These are phyloP conservation scores for Hypothenemus hampei DNA, from an alignment of 1,140 invertebrate species.

Conservation along the genomic window DNA sequence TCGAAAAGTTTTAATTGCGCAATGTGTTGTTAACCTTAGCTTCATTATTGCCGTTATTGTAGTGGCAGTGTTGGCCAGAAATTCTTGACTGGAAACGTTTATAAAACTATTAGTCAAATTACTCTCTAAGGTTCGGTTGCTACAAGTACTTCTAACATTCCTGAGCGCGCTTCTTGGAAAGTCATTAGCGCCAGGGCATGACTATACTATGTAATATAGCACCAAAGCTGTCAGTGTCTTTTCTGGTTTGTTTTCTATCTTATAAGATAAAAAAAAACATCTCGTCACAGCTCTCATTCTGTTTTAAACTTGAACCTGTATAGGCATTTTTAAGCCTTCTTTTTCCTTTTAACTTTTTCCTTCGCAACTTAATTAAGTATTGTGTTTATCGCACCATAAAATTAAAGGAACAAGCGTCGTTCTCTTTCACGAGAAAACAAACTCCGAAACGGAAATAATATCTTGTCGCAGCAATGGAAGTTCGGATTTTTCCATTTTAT, in stretches of 20 bases:
- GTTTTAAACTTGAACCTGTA: no score
- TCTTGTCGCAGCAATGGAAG: neutral
- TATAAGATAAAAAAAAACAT: no score
- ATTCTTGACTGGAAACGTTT: conserved; percentile 29
- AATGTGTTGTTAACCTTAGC: conserved; percentile 14
- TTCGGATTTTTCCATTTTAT: neutral
- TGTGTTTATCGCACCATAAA: neutral
- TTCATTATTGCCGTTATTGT: conserved; percentile 16
- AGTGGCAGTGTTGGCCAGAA: conserved; percentile 21
- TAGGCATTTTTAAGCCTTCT: no score
- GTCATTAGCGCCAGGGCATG: conserved; percentile 23
- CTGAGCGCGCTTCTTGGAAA: conserved; percentile 25
- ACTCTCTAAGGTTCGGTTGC: conserved; percentile 24
- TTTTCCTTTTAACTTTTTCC: no score
- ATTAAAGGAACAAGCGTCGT: neutral
- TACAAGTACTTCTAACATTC: conserved; percentile 22
- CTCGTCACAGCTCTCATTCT: no score
- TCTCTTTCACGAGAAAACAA: no score
- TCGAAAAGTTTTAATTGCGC: no score
- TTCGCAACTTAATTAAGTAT: neutral
- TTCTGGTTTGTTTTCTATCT: conserved; percentile 1
- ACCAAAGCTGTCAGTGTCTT: conserved; percentile 17
- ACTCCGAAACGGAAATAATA: no score
- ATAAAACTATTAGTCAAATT: conserved; percentile 32
- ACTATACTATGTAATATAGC: conserved; percentile 22